Evolutionary conservation across 1,140 invertebrate genomes (phyloP).

Genomic region (Aradophagus sp.): DNA sequence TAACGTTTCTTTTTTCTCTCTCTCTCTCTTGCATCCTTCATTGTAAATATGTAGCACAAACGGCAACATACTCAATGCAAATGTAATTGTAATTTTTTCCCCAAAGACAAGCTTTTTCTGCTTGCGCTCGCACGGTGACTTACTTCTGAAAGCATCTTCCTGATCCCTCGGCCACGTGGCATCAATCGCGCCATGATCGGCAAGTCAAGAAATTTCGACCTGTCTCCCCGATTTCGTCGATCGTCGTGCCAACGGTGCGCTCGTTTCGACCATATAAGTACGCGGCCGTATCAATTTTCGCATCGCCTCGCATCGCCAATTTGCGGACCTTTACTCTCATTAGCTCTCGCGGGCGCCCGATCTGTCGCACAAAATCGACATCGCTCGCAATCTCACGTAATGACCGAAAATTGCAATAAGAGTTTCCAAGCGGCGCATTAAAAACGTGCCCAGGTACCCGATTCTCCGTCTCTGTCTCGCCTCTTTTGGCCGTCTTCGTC

Average conservation of each 20-base stretch:
- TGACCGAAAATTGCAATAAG: conserved; percentile 44
- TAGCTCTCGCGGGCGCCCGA: conserved; percentile 20
- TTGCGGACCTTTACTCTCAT: conserved; percentile 31
- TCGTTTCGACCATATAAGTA: conserved; percentile 35
- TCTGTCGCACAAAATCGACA: conserved; percentile 36
- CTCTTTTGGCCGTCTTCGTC: conserved; percentile 1
- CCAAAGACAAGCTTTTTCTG: too few relatives aligned
- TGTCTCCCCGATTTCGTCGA: too few relatives aligned
- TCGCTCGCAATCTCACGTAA: conserved; percentile 37
- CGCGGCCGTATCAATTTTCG: conserved; percentile 33
- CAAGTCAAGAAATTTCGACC: too few relatives aligned
- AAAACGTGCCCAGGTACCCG: conserved; percentile 15
- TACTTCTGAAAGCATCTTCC: too few relatives aligned
- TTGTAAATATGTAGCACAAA: too few relatives aligned
- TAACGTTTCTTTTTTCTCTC: too few relatives aligned
- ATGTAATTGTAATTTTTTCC: too few relatives aligned
- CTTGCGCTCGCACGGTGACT: too few relatives aligned
- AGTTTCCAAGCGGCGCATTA: conserved; percentile 27
- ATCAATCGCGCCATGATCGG: too few relatives aligned
- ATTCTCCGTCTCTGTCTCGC: neutral
- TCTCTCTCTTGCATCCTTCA: too few relatives aligned
- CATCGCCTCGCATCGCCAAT: conserved; percentile 28
- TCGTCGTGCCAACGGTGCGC: conserved; percentile 1
- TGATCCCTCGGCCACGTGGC: too few relatives aligned
- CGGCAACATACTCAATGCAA: too few relatives aligned